Evolutionary conservation across 2,113 vertebrate species (phyloP).

Genomic region (Aptenodytes forsteri): DNA sequence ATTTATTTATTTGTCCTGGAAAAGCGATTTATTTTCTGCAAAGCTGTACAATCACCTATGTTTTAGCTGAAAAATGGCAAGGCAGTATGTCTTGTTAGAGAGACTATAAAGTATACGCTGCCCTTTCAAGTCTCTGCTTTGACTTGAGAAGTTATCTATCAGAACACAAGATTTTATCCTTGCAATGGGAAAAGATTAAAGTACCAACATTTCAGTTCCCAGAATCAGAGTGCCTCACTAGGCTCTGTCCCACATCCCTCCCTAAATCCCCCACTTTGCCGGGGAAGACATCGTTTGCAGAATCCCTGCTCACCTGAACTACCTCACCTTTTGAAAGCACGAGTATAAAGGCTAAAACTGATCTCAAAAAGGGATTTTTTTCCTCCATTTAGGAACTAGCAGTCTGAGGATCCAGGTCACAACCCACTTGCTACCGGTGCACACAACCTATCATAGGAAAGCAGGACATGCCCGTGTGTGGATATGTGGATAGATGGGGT

Average conservation of each 20-base stretch:
- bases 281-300: neutral
- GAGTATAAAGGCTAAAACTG: neutral
- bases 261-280: neutral
- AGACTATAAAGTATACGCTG: slow-evolving; percentile 2
- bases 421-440: neutral
- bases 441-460: neutral
- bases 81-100: slow-evolving; percentile 17
- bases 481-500: neutral
- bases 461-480: neutral
- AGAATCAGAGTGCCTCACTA: neutral
- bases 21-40: neutral
- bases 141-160: slow-evolving; percentile 32
- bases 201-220: neutral
- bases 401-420: neutral
- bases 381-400: neutral
- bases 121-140: slow-evolving; percentile 47
- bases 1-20: neutral
- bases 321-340: slow-evolving; percentile 34
- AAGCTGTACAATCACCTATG: slow-evolving; percentile 14
- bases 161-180: slow-evolving; percentile 11
- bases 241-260: neutral
- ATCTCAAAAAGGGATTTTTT: neutral
- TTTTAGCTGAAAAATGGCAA: slow-evolving; percentile 21
- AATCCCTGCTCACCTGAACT: slow-evolving; percentile 63
- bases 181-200: neutral